Evolutionary conservation across 1,140 invertebrate genomes (phyloP).

Genomic region (Leptinotarsa defecta): DNA sequence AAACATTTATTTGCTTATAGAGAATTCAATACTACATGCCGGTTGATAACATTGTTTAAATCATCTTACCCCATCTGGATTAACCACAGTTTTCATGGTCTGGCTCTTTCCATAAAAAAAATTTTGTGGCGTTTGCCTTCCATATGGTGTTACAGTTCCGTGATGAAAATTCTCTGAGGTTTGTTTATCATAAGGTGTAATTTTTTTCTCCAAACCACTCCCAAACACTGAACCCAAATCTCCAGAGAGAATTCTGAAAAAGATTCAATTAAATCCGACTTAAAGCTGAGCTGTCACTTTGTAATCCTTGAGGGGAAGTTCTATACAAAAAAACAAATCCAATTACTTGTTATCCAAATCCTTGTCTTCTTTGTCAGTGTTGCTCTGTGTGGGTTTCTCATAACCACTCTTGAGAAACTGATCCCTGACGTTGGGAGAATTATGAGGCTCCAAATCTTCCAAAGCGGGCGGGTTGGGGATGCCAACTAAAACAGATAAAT

Average conservation of each 20-base stretch:
- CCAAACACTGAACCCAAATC: conserved; percentile 52
- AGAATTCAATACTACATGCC: too few species aligned
- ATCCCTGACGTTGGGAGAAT: conserved; percentile 46
- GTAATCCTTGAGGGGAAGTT: too few species aligned
- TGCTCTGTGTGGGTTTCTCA: conserved; percentile 37
- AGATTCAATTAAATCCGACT: background rate
- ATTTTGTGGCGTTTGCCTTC: background rate
- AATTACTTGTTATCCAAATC: conserved; percentile 62
- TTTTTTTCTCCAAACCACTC: background rate
- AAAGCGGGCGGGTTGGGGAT: background rate
- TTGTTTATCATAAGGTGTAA: background rate
- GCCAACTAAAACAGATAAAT: conserved; percentile 11
- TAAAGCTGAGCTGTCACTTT: too few species aligned
- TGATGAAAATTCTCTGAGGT: background rate
- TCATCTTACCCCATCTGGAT: conserved; percentile 56
- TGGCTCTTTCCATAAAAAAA: conserved; percentile 23
- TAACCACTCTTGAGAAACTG: conserved; percentile 57
- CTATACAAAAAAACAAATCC: background rate
- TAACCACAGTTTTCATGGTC: conserved; percentile 48
- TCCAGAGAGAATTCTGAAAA: conserved; percentile 53
- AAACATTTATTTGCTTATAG: too few species aligned
- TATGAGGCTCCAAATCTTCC: background rate
- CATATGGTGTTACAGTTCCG: conserved; percentile 6
- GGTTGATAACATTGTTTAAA: background rate
- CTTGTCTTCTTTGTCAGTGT: conserved; percentile 53